Conservation (phyloP, 2,888 invertebrate species). For the Scaptomyza reducta region DNA sequence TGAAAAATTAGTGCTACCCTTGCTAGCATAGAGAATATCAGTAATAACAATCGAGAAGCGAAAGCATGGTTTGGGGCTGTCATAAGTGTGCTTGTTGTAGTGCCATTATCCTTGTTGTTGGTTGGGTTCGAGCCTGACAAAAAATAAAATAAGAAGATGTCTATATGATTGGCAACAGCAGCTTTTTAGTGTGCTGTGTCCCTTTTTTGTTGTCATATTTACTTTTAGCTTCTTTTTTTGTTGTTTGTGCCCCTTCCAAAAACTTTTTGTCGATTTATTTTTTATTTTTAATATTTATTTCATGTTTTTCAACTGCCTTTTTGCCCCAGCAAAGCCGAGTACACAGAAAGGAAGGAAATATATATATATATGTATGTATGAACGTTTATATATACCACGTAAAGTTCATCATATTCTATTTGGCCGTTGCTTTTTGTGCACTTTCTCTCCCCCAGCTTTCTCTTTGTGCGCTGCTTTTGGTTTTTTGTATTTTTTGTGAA, state of each 20-base stretch:
- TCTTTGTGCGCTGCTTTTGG: slow-evolving; percentile 7
- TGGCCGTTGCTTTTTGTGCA: slow-evolving; percentile 44
- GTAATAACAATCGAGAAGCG: slow-evolving; percentile 21
- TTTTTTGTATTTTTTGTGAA: slow-evolving; percentile 72
- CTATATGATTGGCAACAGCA: slow-evolving; percentile 78
- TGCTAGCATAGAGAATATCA: slow-evolving; percentile 10
- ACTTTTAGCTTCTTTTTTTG: slow-evolving; percentile 18
- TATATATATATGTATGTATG: not conserved
- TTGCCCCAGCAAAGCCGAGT: slow-evolving; percentile 27
- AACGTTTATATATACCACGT: slow-evolving; percentile 41
- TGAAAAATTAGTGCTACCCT: slow-evolving; percentile 14
- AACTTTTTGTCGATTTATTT: slow-evolving; percentile 49
- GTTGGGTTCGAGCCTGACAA: slow-evolving; percentile 42
- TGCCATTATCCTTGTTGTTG: slow-evolving; percentile 59
- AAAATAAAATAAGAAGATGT: slow-evolving; percentile 40
- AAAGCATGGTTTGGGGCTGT: slow-evolving; percentile 30
- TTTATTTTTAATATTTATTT: slow-evolving; percentile 67
- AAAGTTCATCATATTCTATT: slow-evolving; percentile 65
- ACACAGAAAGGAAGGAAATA: slow-evolving; percentile 1
- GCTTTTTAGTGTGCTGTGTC: slow-evolving; percentile 69
- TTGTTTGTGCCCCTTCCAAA: slow-evolving; percentile 59
- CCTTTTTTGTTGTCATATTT: slow-evolving; percentile 43
- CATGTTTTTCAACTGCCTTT: slow-evolving; percentile 63
- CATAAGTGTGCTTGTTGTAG: slow-evolving; percentile 57
- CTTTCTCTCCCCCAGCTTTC: slow-evolving; percentile 9